Evolutionary conservation across 2,888 invertebrate genomes (phyloP), one percentile per base, ranked within the genome.

Genomic region (Autographa pulchrina): DNA sequence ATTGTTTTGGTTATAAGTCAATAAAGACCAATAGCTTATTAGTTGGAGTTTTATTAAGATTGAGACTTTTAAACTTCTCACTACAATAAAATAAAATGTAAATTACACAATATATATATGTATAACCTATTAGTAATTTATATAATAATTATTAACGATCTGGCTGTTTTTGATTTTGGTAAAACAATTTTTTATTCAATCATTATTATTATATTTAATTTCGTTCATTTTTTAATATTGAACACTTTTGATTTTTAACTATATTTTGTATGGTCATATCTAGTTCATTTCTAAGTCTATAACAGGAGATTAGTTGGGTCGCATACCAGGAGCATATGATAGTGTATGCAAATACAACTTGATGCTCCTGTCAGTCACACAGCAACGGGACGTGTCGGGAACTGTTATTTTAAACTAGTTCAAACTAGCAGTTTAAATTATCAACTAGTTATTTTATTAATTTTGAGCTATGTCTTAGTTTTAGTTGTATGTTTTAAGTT

Each of bases 241-340:
- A n/a, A n/a, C n/a, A n/a, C n/a, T n/a, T n/a, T n/a, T 9, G 0
- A 4, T 1, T 18, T 62, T 38, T 43, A 62, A 62, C 54, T n/a
- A 61, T 25, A 1, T 41, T 69, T 41, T 63, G 41, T 58, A 38
- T 61, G 54, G 62, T 9, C 65, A 54, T 74, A 83, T 93, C 92
- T 92, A 88, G 74, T 86, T 90, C 90, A 90, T 83, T 76, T 76
- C 64, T 65, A 77, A 85, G 85, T 91, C 94, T 94, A 85, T 90
- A 0, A 72, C 59, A 25, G 77, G 78, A 88, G 92, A 93, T 94
- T 93, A 94, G 85, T 85, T 82, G 81, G 84, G 90, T 90, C 87
- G 90, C 94, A 93, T 94, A 92, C 93, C 95, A 89, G 93, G 85
- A 93, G 93, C 89, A 72, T 77, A 82, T 86, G 95, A 95, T 95